Base-by-base conservation (phyloP, 2,797 vertebrate genomes). In the Coregonus sp. region DNA sequence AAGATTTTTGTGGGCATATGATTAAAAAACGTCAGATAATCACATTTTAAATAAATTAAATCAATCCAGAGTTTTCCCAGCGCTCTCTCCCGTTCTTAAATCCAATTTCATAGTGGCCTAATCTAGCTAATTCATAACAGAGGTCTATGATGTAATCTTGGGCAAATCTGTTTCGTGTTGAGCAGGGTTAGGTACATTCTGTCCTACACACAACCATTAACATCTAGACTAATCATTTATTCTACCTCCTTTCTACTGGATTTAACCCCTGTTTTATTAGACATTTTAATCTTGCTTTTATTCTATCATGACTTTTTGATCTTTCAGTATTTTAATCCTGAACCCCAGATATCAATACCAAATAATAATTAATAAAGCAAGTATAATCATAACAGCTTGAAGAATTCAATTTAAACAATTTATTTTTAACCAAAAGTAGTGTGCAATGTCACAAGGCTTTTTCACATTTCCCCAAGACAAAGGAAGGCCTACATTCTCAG, bases 71-170 rank as follows among this genome's bases (percentile, higher is more conserved):
- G 87, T 91, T 90, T 91, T 91, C 90, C 84, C 83, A 67, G 86
- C 84, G 83, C 88, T 89, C 78, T 87, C 86, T 67, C 20, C 83
- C 85, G 83, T 86, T 86, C 81, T 90, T 82, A 92, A 91, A 92
- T 92, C 87, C 86, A 91, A 91, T 91, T 91, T 90, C 88, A 92
- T 86, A 90, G 84, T 86, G 84, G 84, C 84, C 82, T 93, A 93
- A 93, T 93, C 90, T 88, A 87, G 78, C 76, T 92, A 89, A 92
- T 93, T 93, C 90, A 91, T 87, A 86, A 86, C 90, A 93, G 90
- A 90, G 92, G 80, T 90, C 88, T 82, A 82, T 90, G 90, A 93
- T 93, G 91, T 91, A 93, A 93, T 94, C 88, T 89, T 78, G 84
- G 84, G 84, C 80, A 87, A 90, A 85, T 87, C 80, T 89, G 86